phyloP scores from a whole-genome alignment of 2,888 invertebrate genomes.

The Deladenus siricidicola region DNA sequence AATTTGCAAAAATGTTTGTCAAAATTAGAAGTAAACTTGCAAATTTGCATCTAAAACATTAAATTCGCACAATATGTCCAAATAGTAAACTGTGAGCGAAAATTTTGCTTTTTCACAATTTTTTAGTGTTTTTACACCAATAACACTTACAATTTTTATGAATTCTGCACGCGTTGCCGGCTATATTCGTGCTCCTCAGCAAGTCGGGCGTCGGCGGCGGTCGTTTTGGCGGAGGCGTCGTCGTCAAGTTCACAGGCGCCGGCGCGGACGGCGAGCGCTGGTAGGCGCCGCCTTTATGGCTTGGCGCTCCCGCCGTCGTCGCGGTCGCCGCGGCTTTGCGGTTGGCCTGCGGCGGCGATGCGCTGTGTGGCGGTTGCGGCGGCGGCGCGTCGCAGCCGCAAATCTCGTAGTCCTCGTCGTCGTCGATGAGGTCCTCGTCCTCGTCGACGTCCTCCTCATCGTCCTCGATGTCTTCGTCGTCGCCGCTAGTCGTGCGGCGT shows the following conservation, averaged over 20 bases:
- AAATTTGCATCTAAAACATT: no score
- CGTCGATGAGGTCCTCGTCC: constrained; percentile 13
- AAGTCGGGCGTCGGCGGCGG: constrained; percentile 43
- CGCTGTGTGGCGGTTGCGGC: not conserved
- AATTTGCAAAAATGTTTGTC: no score
- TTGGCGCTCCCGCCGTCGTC: not conserved
- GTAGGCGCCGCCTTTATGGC: not conserved
- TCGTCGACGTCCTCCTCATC: constrained; percentile 31
- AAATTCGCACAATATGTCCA: no score
- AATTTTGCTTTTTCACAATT: no score
- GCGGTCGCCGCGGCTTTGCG: not conserved
- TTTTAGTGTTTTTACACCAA: no score
- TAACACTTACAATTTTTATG: constrained; percentile 2
- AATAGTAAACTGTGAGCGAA: no score
- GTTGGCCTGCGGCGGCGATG: not conserved
- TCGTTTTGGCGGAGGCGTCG: constrained; percentile 27
- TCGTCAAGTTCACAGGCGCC: no score
- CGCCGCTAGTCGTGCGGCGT: constrained; percentile 1
- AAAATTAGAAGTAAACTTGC: no score
- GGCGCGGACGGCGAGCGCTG: not conserved
- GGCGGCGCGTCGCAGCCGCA: constrained; percentile 4
- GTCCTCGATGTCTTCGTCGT: not conserved
- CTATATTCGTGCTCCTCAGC: constrained; percentile 28
- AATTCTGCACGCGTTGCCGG: no score
- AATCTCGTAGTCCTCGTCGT: constrained; percentile 14